A percentile compares a stretch with the other conserved stretches of the same genome.
phyloP scores from a whole-genome alignment of 2,888 invertebrate genomes.

The Troides oblongomaculatus region DNA sequence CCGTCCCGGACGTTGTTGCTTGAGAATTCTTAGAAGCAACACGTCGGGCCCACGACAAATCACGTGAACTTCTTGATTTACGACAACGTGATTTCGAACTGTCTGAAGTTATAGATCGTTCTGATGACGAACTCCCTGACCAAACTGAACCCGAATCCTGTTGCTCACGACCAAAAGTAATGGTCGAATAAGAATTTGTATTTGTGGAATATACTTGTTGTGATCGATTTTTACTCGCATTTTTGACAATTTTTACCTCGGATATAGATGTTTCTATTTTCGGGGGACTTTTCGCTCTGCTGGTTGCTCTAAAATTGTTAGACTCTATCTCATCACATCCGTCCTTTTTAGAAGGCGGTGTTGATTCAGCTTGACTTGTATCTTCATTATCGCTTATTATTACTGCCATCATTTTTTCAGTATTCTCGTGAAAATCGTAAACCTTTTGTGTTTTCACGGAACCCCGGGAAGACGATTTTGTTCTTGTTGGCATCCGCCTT shows the following conservation, averaged over 20 bases:
- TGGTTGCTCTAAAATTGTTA: conserved; percentile 22
- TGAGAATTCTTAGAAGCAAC: conserved; percentile 48
- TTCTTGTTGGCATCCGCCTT: conserved; percentile 37
- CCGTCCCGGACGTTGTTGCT: conserved; percentile 48
- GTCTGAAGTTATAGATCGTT: conserved; percentile 45
- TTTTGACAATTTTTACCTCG: conserved; percentile 52
- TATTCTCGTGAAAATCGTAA: conserved; percentile 65
- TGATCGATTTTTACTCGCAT: conserved; percentile 29
- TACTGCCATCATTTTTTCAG: conserved; percentile 61
- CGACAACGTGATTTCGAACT: conserved; percentile 51
- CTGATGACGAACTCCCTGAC: conserved; percentile 46
- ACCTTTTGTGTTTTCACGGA: conserved; percentile 56
- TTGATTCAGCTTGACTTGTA: conserved; percentile 32
- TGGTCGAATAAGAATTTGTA: conserved; percentile 49
- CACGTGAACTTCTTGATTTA: conserved; percentile 47
- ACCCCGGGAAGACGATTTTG: conserved; percentile 47
- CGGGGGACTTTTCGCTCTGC: conserved; percentile 54
- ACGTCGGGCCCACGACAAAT: conserved; percentile 60
- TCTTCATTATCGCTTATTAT: conserved; percentile 54
- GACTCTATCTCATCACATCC: conserved; percentile 36
- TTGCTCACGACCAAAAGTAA: conserved; percentile 41
- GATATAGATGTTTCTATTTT: conserved; percentile 60
- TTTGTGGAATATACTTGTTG: conserved; percentile 49
- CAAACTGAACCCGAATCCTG: conserved; percentile 51
- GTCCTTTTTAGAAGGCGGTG: conserved; percentile 29